Conservation (phyloP, 2,888 invertebrate species). For the Acanthosepion esculentum region DNA sequence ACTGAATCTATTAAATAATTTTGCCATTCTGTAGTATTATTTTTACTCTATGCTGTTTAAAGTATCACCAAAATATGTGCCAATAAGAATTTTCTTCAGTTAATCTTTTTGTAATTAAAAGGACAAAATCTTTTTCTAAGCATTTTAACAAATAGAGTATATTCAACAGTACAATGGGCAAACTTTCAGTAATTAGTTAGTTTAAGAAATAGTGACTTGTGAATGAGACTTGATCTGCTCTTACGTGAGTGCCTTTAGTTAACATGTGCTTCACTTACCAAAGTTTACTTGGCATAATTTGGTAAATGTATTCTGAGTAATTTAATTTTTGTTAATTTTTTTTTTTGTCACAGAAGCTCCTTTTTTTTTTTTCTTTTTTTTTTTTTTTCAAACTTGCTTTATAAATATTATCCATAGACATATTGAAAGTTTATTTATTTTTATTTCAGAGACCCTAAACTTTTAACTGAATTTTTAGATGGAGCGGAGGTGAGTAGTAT, state of each 20-base stretch:
- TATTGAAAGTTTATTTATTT: background rate
- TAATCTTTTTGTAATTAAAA: no score
- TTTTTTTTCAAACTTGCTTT: background rate
- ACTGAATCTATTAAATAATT: no score
- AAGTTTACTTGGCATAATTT: background rate
- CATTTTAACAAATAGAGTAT: background rate
- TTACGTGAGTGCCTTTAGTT: background rate
- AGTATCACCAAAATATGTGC: no score
- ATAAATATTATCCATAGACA: background rate
- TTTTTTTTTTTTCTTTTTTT: background rate
- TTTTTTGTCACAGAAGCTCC: background rate
- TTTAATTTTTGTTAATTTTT: background rate
- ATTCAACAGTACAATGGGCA: background rate
- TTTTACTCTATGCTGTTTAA: no score
- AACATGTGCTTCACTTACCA: background rate
- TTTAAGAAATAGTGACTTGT: background rate
- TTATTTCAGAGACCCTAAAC: constrained; percentile 42
- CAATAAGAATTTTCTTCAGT: no score
- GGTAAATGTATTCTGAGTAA: background rate
- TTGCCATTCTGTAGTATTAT: no score
- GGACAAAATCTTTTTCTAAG: no score
- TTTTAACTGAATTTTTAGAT: constrained; percentile 51
- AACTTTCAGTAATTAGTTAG: background rate
- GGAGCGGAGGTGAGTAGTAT: constrained; percentile 51
- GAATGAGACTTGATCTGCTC: background rate